Conservation (phyloP, 2,888 invertebrate species). For the Pammene aurita region DNA sequence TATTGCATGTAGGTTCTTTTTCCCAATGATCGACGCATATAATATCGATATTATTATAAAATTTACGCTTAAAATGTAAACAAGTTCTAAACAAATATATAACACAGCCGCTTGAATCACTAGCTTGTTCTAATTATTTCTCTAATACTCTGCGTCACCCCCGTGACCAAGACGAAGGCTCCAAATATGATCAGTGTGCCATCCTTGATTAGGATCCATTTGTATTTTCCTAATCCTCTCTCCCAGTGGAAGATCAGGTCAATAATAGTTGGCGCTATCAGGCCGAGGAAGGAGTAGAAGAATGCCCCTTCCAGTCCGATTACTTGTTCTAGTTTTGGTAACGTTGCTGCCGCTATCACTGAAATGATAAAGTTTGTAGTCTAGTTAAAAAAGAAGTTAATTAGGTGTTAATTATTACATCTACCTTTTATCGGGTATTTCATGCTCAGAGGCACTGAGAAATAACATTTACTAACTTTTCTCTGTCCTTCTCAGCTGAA, state of each 20-base stretch:
- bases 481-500: too few species aligned
- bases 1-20: too few species aligned
- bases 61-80: neutral
- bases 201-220: slow-evolving; percentile 89
- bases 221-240: slow-evolving; percentile 84
- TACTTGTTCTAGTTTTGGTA: slow-evolving; percentile 74
- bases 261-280: slow-evolving; percentile 88
- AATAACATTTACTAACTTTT: too few species aligned
- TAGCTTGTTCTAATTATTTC: slow-evolving; percentile 62
- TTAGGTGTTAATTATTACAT: too few species aligned
- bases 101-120: slow-evolving; percentile 44
- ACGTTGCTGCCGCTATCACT: slow-evolving; percentile 73
- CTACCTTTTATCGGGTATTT: too few species aligned
- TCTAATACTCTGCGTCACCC: slow-evolving; percentile 79
- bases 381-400: neutral
- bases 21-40: too few species aligned
- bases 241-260: slow-evolving; percentile 89
- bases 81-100: slow-evolving; percentile 15
- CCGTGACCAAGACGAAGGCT: slow-evolving; percentile 86
- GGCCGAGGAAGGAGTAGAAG: slow-evolving; percentile 88
- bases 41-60: neutral
- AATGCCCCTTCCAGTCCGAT: slow-evolving; percentile 81
- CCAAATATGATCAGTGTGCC: slow-evolving; percentile 84
- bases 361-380: slow-evolving; percentile 50
- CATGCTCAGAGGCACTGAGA: too few species aligned